These are phyloP conservation scores for Erebia epiphron DNA, from an alignment of 2,888 invertebrate genomes.

Conservation along the genomic window DNA sequence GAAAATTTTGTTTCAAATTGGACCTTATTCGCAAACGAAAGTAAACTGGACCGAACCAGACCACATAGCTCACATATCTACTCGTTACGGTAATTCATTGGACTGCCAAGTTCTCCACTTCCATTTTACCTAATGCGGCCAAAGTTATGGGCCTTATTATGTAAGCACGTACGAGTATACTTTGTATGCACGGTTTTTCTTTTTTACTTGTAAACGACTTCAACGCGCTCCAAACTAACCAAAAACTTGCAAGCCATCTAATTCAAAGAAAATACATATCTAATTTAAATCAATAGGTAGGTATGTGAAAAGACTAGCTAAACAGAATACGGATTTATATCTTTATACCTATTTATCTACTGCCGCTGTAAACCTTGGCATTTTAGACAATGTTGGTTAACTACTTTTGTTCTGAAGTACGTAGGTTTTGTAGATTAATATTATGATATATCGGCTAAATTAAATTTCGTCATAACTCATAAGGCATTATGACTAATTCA, in stretches of 20 bases:
- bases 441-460: not conserved
- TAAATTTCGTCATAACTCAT: not conserved
- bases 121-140: slow-evolving; percentile 10
- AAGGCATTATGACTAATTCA: too few relatives aligned
- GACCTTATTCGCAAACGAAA: slow-evolving; percentile 21
- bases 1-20: slow-evolving; percentile 29
- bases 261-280: not conserved
- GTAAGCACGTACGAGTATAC: not conserved
- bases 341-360: slow-evolving; percentile 8
- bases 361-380: slow-evolving; percentile 34
- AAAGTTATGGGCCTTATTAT: slow-evolving; percentile 8
- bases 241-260: not conserved
- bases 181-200: slow-evolving; percentile 8
- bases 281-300: slow-evolving; percentile 19
- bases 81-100: slow-evolving; percentile 14
- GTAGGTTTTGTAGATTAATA: slow-evolving; percentile 7
- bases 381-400: slow-evolving; percentile 27
- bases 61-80: slow-evolving; percentile 10
- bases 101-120: slow-evolving; percentile 3
- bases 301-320: slow-evolving; percentile 16
- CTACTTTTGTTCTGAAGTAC: slow-evolving; percentile 17
- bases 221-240: slow-evolving; percentile 7
- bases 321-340: slow-evolving; percentile 17
- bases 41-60: slow-evolving; percentile 13
- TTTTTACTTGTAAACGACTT: slow-evolving; percentile 13